phyloP scores from a whole-genome alignment of 2,888 invertebrate species.

The Perdita meconis region DNA sequence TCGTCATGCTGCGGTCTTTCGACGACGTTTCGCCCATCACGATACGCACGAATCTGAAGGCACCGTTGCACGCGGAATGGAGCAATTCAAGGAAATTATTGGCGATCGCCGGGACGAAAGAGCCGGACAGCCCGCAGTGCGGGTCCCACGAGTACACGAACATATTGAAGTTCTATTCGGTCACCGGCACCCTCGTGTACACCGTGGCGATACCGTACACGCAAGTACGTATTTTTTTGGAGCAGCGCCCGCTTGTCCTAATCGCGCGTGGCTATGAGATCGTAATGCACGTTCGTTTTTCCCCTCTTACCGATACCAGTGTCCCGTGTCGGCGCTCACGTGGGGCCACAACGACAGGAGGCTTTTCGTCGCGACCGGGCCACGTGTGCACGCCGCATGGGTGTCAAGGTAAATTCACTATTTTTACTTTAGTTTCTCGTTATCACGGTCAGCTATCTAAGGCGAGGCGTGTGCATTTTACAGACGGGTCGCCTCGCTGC shows the following conservation, averaged over 20 bases:
- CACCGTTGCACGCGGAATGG: constrained; percentile 97
- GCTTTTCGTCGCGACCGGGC: constrained; percentile 96
- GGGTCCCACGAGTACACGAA: constrained; percentile 88
- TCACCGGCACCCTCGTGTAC: constrained; percentile 92
- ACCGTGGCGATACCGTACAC: constrained; percentile 91
- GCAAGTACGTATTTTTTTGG: constrained; percentile 85
- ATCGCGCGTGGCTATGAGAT: not conserved
- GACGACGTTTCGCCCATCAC: constrained; percentile 97
- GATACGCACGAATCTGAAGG: constrained; percentile 92
- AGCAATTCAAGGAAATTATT: constrained; percentile 96
- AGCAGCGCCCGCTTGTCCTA: not conserved
- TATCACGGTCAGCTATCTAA: not conserved
- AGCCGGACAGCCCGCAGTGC: constrained; percentile 75
- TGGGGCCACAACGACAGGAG: constrained; percentile 99
- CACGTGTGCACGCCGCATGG: constrained; percentile 96
- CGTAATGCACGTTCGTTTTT: not conserved
- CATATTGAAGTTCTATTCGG: constrained; percentile 95
- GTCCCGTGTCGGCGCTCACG: constrained; percentile 95
- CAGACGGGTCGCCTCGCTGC: constrained; percentile 94
- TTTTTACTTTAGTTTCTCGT: not conserved
- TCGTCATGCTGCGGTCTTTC: constrained; percentile 94
- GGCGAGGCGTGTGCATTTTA: constrained; percentile 14
- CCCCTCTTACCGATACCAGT: constrained; percentile 84
- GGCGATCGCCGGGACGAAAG: constrained; percentile 93
- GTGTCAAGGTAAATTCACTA: constrained; percentile 87